Evolutionary conservation across 2,113 vertebrate genomes (phyloP), one percentile per base, ranked within the genome.

Genomic region (Prunella fulvescens): DNA sequence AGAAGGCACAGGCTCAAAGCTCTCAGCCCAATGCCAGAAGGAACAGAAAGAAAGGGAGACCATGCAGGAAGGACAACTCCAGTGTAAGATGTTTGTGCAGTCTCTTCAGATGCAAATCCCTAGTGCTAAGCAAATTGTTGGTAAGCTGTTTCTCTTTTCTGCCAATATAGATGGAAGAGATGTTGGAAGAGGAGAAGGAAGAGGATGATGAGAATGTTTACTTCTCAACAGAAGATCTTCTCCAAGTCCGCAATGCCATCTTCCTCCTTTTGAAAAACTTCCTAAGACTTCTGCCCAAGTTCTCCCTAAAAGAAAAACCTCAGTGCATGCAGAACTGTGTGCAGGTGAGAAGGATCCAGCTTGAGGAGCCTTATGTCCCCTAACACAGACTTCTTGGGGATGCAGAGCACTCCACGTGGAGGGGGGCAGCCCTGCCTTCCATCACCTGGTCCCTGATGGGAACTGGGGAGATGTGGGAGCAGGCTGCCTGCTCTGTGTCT

Each of bases 301-400:
- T 99, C 86, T 97, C 98, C 6, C 97, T 99, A 6, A 98, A 98
- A 83, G 98, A 99, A 88, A 98, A 97, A 45, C 98, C 98, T 13
- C 98, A 99, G 12, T 98, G 97, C 64, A n/a, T 98, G 58, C 97
- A 97, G 82, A 98, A 94, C 81, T 99, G 98, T 87, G 91, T 98
- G 42, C 97, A 98, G 98, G 99, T 99, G 73, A 93, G 69, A 19
- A 56, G 42, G 37, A 28, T 44, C 26, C n/a, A 60, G 24, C 51
- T 16, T 17, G 4, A 50, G n/a, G 71, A 86, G 3, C 10, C 3
- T 33, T 40, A 1, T 15, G 22, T 35, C 19, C 39, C 39, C 39
- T 47, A 12, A 11, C 18, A 29, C 15, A 39, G 19, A 16, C 13
- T 4, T 40, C 23, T 19, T 62, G 53, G 23, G 54, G 47, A 9